Evolutionary conservation across 2,888 invertebrate species (phyloP), one percentile per base, ranked within the genome.

Genomic region (Hypolimnas misippus): DNA sequence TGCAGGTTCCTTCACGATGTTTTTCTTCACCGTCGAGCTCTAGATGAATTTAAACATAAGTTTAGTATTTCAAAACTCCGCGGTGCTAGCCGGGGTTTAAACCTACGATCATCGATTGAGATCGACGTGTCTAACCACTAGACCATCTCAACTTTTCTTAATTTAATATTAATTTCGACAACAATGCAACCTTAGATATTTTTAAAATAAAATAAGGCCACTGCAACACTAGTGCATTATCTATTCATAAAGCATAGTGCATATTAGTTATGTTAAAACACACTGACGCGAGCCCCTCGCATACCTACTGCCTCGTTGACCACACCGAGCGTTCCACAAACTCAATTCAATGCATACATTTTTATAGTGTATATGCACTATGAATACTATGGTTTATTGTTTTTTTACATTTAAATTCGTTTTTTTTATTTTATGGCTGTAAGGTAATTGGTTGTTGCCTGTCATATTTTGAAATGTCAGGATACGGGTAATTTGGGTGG

Each of bases 241-340:
- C 10, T 0, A 3, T 71, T 69, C 75, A 54, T 10, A 14, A 10
- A 56, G 65, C 76, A 70, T 68, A 59, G 21, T 29, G 19, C 74
- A 69, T 76, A 77, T 77, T 77, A 77, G 77, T 77, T 77, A 78
- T 76, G 75, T 77, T 77, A 74, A 76, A 72, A 57, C 65, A 70
- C 67, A 62, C 53, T 49, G 55, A 61, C 56, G 68, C 55, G 40
- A 62, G 67, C 71, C 76, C 69, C 63, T 59, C 73, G 87, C 83
- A 87, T 87, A 75, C 73, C 68, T 79, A 86, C 77, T 65, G 72
- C 76, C 76, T 73, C 67, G 69, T 84, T 86, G 89, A 85, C 90
- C 89, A 89, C 90, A 87, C 89, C 70, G 79, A 50, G 76, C 69
- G 86, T 87, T 84, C 86, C 79, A 73, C 79, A 65, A 74, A 12